These are phyloP conservation scores for Brachionus sp. DNA, from an alignment of 1,140 invertebrate genomes.

Conservation along the genomic window DNA sequence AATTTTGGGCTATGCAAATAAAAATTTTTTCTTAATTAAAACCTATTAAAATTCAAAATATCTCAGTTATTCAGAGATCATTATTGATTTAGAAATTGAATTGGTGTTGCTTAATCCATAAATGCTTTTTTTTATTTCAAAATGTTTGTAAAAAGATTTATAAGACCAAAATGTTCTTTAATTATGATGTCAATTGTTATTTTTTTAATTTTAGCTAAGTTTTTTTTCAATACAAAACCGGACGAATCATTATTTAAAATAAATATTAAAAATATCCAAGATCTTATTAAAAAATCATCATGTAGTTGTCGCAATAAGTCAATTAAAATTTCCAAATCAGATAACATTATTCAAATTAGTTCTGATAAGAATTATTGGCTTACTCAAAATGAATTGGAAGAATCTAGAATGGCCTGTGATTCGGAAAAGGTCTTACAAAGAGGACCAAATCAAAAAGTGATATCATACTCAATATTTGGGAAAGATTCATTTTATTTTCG, in stretches of 20 bases:
- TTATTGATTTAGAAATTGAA: too few relatives aligned
- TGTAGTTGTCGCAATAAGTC: not conserved
- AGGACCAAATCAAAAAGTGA: conserved; percentile 31
- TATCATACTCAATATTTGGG: not conserved
- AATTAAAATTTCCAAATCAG: not conserved
- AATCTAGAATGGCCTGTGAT: conserved; percentile 1
- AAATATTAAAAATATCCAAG: not conserved
- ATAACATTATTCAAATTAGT: not conserved
- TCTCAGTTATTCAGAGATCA: too few relatives aligned
- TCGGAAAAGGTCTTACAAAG: not conserved
- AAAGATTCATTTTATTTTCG: not conserved
- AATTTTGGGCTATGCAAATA: too few relatives aligned
- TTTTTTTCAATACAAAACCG: not conserved
- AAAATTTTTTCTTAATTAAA: too few relatives aligned
- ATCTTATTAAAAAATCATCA: not conserved
- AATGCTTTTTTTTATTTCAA: not conserved
- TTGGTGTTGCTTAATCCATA: too few relatives aligned
- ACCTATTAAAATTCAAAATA: too few relatives aligned
- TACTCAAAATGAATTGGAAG: not conserved
- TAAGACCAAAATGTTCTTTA: not conserved
- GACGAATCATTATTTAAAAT: not conserved
- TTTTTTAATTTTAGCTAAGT: not conserved
- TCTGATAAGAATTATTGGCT: not conserved
- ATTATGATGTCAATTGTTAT: not conserved
- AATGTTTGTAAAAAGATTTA: not conserved